phyloP scores from a whole-genome alignment of 2,797 vertebrate species.

The Selene dorsalis region DNA sequence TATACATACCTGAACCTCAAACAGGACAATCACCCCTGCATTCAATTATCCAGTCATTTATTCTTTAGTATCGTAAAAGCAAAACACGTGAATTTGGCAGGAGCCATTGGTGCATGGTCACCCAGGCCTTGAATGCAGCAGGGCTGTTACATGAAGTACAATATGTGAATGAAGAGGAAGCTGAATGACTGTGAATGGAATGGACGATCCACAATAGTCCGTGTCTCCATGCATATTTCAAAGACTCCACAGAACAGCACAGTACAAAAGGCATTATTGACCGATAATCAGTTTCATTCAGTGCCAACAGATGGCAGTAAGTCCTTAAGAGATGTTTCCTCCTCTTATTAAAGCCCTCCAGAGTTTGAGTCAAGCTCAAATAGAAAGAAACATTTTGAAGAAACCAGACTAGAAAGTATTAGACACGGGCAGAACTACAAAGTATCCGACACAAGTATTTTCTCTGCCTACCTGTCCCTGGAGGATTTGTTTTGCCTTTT shows the following conservation, averaged over 20 bases:
- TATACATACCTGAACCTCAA: background rate
- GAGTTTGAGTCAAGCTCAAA: slow-evolving; percentile 57
- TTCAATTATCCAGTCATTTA: background rate
- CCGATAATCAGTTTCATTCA: slow-evolving; percentile 60
- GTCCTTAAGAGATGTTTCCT: slow-evolving; percentile 62
- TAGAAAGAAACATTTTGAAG: slow-evolving; percentile 72
- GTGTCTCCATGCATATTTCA: slow-evolving; percentile 7
- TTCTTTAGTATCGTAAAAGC: too few species aligned
- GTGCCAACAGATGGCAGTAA: slow-evolving; percentile 83
- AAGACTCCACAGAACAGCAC: background rate
- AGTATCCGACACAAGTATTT: slow-evolving; percentile 64
- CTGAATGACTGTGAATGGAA: background rate
- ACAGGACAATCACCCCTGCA: background rate
- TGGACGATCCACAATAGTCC: background rate
- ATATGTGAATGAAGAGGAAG: background rate
- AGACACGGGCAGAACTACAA: slow-evolving; percentile 68
- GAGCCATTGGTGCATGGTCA: background rate
- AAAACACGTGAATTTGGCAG: too few species aligned
- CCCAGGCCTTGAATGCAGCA: background rate
- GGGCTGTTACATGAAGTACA: background rate
- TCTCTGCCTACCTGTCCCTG: slow-evolving; percentile 56
- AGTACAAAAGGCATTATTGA: slow-evolving; percentile 6
- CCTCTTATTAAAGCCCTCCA: slow-evolving; percentile 41
- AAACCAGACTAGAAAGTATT: slow-evolving; percentile 72
- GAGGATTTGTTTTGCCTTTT: slow-evolving; percentile 76